These are phyloP conservation scores for Chorisops tibialis DNA, from an alignment of 2,888 invertebrate species.

Conservation along the genomic window DNA sequence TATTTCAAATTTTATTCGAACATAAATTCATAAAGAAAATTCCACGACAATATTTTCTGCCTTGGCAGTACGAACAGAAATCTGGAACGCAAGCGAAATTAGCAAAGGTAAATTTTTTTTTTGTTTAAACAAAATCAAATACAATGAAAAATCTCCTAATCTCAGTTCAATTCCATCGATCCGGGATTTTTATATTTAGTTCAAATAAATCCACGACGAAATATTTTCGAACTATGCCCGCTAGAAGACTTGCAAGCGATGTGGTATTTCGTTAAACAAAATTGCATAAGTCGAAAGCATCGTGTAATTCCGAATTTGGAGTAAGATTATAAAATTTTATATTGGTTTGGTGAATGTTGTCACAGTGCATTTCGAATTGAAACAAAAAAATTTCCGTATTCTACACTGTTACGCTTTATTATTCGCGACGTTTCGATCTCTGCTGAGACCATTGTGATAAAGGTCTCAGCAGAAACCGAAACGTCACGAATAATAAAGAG, in stretches of 20 bases:
- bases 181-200: slow-evolving; percentile 61
- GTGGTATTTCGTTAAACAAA: slow-evolving; percentile 68
- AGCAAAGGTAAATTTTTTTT: slow-evolving; percentile 37
- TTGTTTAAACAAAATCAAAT: background rate
- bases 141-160: background rate
- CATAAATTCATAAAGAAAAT: slow-evolving; percentile 59
- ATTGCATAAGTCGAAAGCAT: slow-evolving; percentile 58
- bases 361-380: no score
- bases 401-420: background rate
- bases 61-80: slow-evolving; percentile 55
- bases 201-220: slow-evolving; percentile 61
- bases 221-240: slow-evolving; percentile 54
- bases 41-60: slow-evolving; percentile 64
- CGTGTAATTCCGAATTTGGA: slow-evolving; percentile 70
- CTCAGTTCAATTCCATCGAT: slow-evolving; percentile 49
- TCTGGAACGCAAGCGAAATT: slow-evolving; percentile 41
- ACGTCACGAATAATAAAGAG: no score
- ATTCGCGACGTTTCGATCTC: no score
- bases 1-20: slow-evolving; percentile 69
- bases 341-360: background rate
- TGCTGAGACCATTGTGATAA: no score
- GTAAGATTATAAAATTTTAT: slow-evolving; percentile 54
- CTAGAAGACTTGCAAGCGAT: slow-evolving; percentile 60
- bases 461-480: no score
- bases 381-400: slow-evolving; percentile 33